phyloP scores from a whole-genome alignment of 2,113 vertebrate genomes.

The Taxidea taxus region DNA sequence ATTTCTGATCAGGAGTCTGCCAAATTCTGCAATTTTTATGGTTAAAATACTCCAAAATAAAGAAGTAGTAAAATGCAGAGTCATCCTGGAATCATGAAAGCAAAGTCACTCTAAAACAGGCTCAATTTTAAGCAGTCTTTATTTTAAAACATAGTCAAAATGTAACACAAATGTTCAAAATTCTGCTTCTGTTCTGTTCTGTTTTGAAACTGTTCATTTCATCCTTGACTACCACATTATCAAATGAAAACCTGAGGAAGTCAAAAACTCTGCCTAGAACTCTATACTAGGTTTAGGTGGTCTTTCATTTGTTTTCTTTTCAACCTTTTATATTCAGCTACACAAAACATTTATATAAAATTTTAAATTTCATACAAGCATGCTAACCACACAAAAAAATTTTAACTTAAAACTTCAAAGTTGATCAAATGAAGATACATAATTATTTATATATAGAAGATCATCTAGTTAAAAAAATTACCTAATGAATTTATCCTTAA shows the following conservation, averaged over 20 bases:
- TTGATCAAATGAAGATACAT: neutral
- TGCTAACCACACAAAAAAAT: neutral
- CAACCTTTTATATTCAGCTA: neutral
- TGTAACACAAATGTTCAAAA: conserved; percentile 1
- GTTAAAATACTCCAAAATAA: conserved; percentile 34
- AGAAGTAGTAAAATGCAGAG: neutral
- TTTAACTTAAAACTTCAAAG: neutral
- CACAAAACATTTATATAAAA: neutral
- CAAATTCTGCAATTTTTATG: neutral
- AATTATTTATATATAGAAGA: neutral
- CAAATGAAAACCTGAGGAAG: neutral
- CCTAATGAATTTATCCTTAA: neutral
- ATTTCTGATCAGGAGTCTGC: neutral
- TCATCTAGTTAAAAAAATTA: neutral
- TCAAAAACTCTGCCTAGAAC: neutral
- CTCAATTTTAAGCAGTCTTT: neutral
- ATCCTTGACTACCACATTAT: neutral
- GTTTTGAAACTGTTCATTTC: neutral
- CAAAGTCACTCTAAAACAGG: neutral
- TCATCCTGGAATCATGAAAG: neutral
- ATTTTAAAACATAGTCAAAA: conserved; percentile 34
- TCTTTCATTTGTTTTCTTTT: neutral
- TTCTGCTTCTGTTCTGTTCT: neutral
- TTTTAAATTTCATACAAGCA: neutral
- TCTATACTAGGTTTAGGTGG: neutral